Percentiles rank a stretch among this genome's conserved stretches.
Evolutionary conservation across 2,113 vertebrate genomes (phyloP).

Genomic region (Planiliza haematocheilus): DNA sequence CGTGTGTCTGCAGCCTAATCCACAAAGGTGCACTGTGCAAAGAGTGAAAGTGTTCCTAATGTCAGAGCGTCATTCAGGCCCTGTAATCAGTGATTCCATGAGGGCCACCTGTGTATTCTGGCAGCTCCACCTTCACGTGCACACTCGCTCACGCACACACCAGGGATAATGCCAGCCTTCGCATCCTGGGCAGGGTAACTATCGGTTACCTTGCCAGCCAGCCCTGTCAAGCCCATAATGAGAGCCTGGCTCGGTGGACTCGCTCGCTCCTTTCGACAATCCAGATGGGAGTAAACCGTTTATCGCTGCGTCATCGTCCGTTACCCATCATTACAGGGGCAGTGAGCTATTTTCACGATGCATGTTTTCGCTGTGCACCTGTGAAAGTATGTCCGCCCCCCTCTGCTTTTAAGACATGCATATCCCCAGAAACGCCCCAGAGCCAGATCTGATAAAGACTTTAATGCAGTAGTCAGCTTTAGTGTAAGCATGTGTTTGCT

Average conservation of each 20-base stretch:
- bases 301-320: slow-evolving; percentile 69
- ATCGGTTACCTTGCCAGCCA: slow-evolving; percentile 66
- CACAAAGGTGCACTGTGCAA: slow-evolving; percentile 25
- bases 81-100: slow-evolving; percentile 40
- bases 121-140: slow-evolving; percentile 34
- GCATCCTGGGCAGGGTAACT: slow-evolving; percentile 68
- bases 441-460: slow-evolving; percentile 53
- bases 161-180: slow-evolving; percentile 70
- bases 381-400: slow-evolving; percentile 58
- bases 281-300: slow-evolving; percentile 65
- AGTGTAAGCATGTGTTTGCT: slow-evolving; percentile 52
- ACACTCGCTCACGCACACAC: slow-evolving; percentile 28
- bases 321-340: slow-evolving; percentile 73
- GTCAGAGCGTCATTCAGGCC: slow-evolving; percentile 29
- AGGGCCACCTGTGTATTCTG: slow-evolving; percentile 66
- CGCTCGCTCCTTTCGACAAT: slow-evolving; percentile 39
- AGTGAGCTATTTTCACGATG: slow-evolving; percentile 63
- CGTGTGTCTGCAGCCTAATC: slow-evolving; percentile 6
- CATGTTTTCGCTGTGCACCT: slow-evolving; percentile 66
- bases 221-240: slow-evolving; percentile 74
- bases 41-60: slow-evolving; percentile 65
- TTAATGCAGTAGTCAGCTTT: slow-evolving; percentile 28
- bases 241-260: slow-evolving; percentile 55
- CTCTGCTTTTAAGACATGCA: slow-evolving; percentile 44
- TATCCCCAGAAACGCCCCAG: slow-evolving; percentile 28